These are phyloP conservation scores for Artemia sinica DNA, from an alignment of 2,888 invertebrate genomes.

Conservation along the genomic window DNA sequence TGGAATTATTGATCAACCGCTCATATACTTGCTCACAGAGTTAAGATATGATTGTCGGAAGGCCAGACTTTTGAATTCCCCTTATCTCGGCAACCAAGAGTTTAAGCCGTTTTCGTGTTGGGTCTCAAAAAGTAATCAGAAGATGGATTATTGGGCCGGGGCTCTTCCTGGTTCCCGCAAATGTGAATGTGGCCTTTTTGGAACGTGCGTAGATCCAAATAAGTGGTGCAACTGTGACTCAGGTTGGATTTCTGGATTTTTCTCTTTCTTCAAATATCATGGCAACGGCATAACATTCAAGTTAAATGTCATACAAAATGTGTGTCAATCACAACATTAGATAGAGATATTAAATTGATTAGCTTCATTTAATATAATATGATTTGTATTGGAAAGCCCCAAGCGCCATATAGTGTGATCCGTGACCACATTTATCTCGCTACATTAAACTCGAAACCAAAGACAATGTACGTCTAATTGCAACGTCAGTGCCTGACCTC, in stretches of 20 bases:
- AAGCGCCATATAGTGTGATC: no score
- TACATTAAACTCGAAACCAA: no score
- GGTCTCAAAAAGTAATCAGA: conserved; percentile 79
- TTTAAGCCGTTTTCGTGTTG: conserved; percentile 87
- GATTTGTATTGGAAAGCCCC: no score
- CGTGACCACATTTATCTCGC: no score
- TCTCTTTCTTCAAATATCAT: no score
- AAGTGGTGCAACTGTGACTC: conserved; percentile 95
- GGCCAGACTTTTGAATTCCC: conserved; percentile 66
- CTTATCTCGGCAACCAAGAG: conserved; percentile 42
- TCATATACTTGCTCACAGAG: conserved; percentile 61
- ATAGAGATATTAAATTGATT: no score
- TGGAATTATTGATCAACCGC: conserved; percentile 71
- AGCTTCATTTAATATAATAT: no score
- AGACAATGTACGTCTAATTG: no score
- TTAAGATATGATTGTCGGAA: conserved; percentile 68
- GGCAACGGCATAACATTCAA: no score
- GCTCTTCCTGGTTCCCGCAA: conserved; percentile 51
- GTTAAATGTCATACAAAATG: no score
- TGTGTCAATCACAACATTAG: no score
- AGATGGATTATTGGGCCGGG: conserved; percentile 79
- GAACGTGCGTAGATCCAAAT: conserved; percentile 58
- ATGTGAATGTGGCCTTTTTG: conserved; percentile 76
- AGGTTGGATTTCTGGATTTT: conserved; percentile 31
- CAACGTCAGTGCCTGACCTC: no score